These are phyloP conservation scores for Etheostoma cragini DNA, from an alignment of 2,113 vertebrate genomes.

Conservation along the genomic window DNA sequence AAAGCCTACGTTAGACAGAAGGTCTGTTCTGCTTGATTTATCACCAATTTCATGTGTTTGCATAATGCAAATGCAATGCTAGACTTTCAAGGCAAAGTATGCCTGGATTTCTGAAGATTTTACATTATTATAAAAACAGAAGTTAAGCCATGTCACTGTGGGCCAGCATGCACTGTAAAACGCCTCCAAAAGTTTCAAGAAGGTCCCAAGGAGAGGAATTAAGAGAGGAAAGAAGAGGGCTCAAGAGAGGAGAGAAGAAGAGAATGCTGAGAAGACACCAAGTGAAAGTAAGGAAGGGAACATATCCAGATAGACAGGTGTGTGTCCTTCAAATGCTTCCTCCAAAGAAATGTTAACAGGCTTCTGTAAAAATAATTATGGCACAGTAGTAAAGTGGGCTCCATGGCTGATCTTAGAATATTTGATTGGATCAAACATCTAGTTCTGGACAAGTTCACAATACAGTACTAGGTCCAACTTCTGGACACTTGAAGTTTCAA, in stretches of 20 bases:
- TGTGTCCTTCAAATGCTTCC: constrained; percentile 60
- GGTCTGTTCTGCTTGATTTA: constrained; percentile 4
- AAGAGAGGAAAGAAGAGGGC: background rate
- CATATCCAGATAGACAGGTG: constrained; percentile 36
- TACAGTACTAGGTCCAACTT: background rate
- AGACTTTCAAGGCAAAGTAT: background rate
- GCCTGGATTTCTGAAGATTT: background rate
- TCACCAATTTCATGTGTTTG: constrained; percentile 10
- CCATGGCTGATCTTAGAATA: constrained; percentile 51
- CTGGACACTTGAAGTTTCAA: constrained; percentile 3
- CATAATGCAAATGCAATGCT: constrained; percentile 2
- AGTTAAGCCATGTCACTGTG: background rate
- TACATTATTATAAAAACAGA: constrained; percentile 1
- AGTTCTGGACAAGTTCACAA: constrained; percentile 40
- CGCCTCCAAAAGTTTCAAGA: background rate
- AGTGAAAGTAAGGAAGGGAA: constrained; percentile 17
- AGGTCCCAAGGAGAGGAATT: background rate
- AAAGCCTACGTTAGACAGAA: constrained; percentile 5
- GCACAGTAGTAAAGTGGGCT: constrained; percentile 51
- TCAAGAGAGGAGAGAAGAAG: background rate
- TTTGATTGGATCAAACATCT: constrained; percentile 61
- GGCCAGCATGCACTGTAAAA: background rate
- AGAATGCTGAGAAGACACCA: constrained; percentile 13
- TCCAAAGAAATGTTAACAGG: constrained; percentile 50
- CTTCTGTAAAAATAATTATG: constrained; percentile 76